phyloP scores from a whole-genome alignment of 2,888 invertebrate genomes.

The Ichneumon xanthorius region DNA sequence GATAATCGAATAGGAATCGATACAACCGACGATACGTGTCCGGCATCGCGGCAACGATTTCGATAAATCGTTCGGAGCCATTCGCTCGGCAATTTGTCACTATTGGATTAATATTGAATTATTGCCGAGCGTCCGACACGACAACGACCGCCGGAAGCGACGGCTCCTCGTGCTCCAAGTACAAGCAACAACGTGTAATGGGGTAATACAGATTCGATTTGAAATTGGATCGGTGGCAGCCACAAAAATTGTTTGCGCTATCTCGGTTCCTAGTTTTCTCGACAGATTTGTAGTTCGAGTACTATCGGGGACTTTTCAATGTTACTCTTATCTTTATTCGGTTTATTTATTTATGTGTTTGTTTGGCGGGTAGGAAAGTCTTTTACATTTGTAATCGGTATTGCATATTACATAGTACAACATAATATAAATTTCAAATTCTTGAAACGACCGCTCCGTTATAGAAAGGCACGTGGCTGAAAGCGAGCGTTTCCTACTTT shows the following conservation, averaged over 20 bases:
- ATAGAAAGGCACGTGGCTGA: not conserved
- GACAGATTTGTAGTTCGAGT: not conserved
- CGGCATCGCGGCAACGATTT: slow-evolving; percentile 43
- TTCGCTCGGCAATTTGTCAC: slow-evolving; percentile 3
- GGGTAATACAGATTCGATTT: slow-evolving; percentile 7
- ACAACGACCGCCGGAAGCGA: slow-evolving; percentile 10
- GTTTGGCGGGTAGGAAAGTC: too few species aligned
- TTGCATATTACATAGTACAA: too few species aligned
- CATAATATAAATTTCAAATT: not conserved
- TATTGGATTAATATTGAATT: slow-evolving; percentile 18
- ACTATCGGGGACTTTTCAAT: not conserved
- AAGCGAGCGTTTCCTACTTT: not conserved
- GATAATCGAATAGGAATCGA: slow-evolving; percentile 62
- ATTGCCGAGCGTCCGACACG: not conserved
- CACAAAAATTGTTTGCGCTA: not conserved
- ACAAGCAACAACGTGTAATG: not conserved
- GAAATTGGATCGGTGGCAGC: not conserved
- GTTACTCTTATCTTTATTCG: not conserved
- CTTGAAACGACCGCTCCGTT: not conserved
- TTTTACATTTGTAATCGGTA: too few species aligned
- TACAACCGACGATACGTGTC: slow-evolving; percentile 37
- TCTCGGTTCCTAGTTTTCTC: not conserved
- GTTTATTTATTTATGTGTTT: not conserved
- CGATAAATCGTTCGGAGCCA: slow-evolving; percentile 36
- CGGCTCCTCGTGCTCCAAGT: not conserved